Evolutionary conservation across 2,888 invertebrate genomes (phyloP).

Genomic region (Lasioglossum leucozonium): DNA sequence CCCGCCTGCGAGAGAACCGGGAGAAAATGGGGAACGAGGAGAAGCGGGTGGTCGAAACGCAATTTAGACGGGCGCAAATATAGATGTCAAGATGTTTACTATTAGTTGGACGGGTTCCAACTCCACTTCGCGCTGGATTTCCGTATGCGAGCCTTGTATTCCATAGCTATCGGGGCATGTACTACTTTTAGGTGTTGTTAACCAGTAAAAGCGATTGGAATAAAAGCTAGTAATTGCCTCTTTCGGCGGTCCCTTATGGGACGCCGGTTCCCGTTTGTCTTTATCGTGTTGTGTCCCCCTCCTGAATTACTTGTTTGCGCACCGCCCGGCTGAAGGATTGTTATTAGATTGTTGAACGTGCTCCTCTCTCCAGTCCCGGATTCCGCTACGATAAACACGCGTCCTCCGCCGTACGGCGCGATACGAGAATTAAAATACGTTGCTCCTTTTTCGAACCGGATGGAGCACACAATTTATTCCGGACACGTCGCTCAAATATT

Average conservation of each 20-base stretch:
- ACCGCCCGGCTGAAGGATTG: conserved; percentile 8
- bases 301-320: not conserved
- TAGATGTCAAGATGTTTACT: conserved; percentile 82
- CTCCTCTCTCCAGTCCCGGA: not conserved
- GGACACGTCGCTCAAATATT: not conserved
- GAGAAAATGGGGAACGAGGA: conserved; percentile 57
- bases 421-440: not conserved
- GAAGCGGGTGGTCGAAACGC: conserved; percentile 71
- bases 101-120: conserved; percentile 80
- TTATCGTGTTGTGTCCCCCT: not conserved
- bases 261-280: conserved; percentile 23
- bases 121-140: conserved; percentile 72
- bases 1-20: conserved; percentile 9
- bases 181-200: conserved; percentile 55
- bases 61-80: conserved; percentile 80
- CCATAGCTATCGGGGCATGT: conserved; percentile 34
- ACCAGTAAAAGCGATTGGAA: conserved; percentile 35
- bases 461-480: not conserved
- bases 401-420: not conserved
- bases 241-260: conserved; percentile 16
- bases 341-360: not conserved
- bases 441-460: not conserved
- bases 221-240: conserved; percentile 50
- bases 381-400: conserved; percentile 1
- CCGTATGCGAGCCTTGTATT: conserved; percentile 71